Evolutionary conservation across 2,888 invertebrate genomes (phyloP).

Genomic region (Ormia ochracea): DNA sequence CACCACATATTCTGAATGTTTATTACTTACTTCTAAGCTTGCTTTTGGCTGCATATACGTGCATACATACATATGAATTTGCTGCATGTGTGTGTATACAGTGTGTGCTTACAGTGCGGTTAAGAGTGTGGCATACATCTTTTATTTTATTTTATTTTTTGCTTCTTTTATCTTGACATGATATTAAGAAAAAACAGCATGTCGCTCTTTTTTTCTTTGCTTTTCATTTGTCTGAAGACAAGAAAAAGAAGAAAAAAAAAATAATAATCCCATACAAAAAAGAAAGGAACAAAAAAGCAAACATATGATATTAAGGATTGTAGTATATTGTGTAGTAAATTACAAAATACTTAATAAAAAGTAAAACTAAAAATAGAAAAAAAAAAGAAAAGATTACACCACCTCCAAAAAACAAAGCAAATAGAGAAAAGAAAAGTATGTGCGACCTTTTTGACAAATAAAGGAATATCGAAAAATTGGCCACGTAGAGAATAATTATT

Average conservation of each 20-base stretch:
- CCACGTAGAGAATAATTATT: too few species aligned
- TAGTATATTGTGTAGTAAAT: slow-evolving; percentile 44
- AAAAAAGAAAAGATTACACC: slow-evolving; percentile 19
- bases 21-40: too few species aligned
- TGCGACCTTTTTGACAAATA: not conserved
- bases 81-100: not conserved
- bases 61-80: not conserved
- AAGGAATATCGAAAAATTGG: too few species aligned
- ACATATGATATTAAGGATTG: slow-evolving; percentile 51
- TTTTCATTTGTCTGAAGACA: slow-evolving; percentile 18
- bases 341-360: slow-evolving; percentile 51
- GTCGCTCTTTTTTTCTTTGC: slow-evolving; percentile 21
- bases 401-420: not conserved
- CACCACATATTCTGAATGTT: not conserved
- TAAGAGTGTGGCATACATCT: slow-evolving; percentile 59
- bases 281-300: slow-evolving; percentile 14
- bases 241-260: not conserved
- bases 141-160: slow-evolving; percentile 11
- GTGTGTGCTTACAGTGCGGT: slow-evolving; percentile 24
- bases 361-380: not conserved
- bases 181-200: slow-evolving; percentile 56
- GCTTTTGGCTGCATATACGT: not conserved
- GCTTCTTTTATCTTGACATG: slow-evolving; percentile 45
- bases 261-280: not conserved
- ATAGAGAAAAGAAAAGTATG: not conserved